Base-by-base conservation (phyloP, 2,888 invertebrate species). In the Papilio demoleus region DNA sequence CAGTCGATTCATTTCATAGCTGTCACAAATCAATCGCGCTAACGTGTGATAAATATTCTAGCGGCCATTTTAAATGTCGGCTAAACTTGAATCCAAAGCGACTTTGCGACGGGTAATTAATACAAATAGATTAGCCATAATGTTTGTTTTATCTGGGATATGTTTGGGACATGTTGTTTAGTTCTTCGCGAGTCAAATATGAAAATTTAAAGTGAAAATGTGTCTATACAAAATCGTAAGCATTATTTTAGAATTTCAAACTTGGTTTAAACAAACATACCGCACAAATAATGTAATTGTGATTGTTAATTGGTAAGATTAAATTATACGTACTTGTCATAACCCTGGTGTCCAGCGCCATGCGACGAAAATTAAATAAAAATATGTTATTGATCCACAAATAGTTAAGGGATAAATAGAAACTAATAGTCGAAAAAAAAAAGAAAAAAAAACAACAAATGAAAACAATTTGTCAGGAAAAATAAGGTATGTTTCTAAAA, bases 61-160 rank as follows among this genome's bases (percentile, higher is more conserved):
- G 27, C 47, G 59, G 22, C 58, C 47, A 68, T 64, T 68, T 68
- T 59, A 47, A 63, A 64, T 50, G 68, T 58, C 68, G 64, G 17
- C 68, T 59, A 68, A 68, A 68, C 68, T 68, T 64, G 68, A 68
- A 68, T 68, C 59, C 34, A 22, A 69, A 69, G 63, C 65, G 69
- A 64, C 64, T 63, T 63, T 60, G 58, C 56, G 58, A 50, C 65
- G 53, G 60, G 69, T 69, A 69, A 69, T 69, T 69, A 69, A 69
- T 65, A 69, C 69, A 56, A 64, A 47, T 64, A 68, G 59, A n/a
- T 40, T 47, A 8, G 1, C 68, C 68, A 68, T 59, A 36, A 19
- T 59, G 4, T 14, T 9, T 11, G 1, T 31, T 19, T 12, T 38
- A 17, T 22, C 4, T 58, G 14, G 63, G 63, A 68, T n/a, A 47